Evolutionary conservation across 1,140 invertebrate genomes (phyloP), one percentile per base, ranked within the genome.

Genomic region (Drosophila santomea): DNA sequence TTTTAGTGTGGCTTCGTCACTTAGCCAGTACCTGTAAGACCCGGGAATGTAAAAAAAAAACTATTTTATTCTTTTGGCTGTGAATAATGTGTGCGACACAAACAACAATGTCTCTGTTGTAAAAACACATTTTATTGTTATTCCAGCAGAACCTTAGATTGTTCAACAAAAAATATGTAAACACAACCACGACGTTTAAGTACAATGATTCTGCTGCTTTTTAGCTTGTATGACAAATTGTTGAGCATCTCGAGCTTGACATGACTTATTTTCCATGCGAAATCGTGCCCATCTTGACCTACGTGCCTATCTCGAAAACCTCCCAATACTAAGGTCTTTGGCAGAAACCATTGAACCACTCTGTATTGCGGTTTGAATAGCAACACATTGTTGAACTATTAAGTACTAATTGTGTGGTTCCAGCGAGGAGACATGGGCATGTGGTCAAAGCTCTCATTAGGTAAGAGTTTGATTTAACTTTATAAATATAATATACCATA

Each of bases 201-300:
- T 32, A 68, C 50, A 71, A 57, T 68, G 36, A n/a, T 50, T 72
- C 32, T 35, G 45, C n/a, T 43, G 45, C 39, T 71, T 25, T 60
- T 38, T n/a, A 25, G 14, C 14, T 63, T 73, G 51, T 39, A 66
- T 41, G 60, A 75, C 60, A 57, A 74, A 52, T 52, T 68, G 52
- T 36, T 45, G 28, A 32, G 52, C 50, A 61, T 74, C 52, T 75
- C 75, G 7, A 66, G 74, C 56, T 44, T 45, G 57, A 61, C 44
- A 78, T 78, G 50, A 48, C 7, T 47, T 44, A 45, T 67, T 67
- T 83, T 64, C 60, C 72, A 58, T 43, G 55, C 58, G 45, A 76
- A 80, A 63, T 80, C 80, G 71, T 83, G 80, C 76, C 47, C 60
- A 62, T 81, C 73, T 56, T 85, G 81, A 80, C 74, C 82, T 85